phyloP scores from a whole-genome alignment of 2,888 invertebrate species.

The Dasypogon diadema region DNA sequence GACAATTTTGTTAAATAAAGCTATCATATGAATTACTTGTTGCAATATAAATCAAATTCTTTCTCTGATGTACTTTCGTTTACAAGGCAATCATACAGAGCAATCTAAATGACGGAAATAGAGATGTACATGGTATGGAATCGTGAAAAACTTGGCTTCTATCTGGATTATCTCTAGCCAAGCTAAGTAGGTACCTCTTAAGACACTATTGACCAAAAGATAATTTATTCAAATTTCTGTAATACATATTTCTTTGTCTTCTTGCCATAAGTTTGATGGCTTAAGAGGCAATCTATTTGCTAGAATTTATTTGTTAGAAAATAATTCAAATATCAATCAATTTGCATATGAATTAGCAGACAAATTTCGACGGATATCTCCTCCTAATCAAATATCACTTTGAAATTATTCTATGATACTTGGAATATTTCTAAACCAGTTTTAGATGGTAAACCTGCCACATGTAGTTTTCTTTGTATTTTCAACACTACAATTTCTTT shows the following conservation, averaged over 20 bases:
- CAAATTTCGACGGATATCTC: not conserved
- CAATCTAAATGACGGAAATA: no score
- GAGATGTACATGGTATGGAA: no score
- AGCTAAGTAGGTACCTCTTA: no score
- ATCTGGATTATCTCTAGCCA: no score
- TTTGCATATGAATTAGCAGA: constrained; percentile 30
- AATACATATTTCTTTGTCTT: no score
- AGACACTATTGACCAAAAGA: no score
- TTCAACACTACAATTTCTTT: no score
- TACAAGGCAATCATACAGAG: not conserved
- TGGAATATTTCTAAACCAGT: constrained; percentile 11
- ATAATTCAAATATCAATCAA: constrained; percentile 2
- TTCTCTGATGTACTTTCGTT: not conserved
- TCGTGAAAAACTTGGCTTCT: no score
- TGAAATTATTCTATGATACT: not conserved
- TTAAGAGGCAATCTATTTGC: not conserved
- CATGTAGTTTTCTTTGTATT: constrained; percentile 6
- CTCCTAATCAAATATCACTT: not conserved
- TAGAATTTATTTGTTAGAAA: not conserved
- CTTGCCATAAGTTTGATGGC: constrained; percentile 11
- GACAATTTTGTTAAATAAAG: constrained; percentile 20
- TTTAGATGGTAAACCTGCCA: not conserved
- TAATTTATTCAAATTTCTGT: no score
- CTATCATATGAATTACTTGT: not conserved
- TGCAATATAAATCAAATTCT: constrained; percentile 17